Evolutionary conservation across 2,113 vertebrate genomes (phyloP).

Genomic region (Trematomus loennbergii): DNA sequence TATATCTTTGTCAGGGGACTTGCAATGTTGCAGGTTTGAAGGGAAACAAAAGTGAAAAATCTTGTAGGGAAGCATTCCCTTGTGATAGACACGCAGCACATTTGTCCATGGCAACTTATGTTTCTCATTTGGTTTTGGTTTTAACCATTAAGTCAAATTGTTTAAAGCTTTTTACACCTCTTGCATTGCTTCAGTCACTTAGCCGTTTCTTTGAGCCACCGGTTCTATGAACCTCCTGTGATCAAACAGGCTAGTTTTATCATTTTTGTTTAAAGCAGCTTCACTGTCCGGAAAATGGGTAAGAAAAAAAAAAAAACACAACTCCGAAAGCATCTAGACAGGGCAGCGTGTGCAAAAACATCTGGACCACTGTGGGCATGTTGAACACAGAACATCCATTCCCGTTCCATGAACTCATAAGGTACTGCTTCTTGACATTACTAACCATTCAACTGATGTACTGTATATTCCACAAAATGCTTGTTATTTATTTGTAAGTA

Average conservation of each 20-base stretch:
- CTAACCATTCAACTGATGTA: conserved; percentile 77
- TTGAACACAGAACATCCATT: conserved; percentile 67
- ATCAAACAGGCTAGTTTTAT: conserved; percentile 49
- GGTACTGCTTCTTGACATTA: conserved; percentile 75
- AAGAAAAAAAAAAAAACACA: background rate
- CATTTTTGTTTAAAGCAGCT: conserved; percentile 60
- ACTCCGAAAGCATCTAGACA: conserved; percentile 42
- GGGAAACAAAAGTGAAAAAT: conserved; percentile 51
- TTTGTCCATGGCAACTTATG: conserved; percentile 45
- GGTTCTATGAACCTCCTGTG: conserved; percentile 63
- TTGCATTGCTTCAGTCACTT: conserved; percentile 23
- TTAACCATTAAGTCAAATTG: conserved; percentile 14
- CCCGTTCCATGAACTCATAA: conserved; percentile 55
- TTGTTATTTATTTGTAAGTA: conserved; percentile 83
- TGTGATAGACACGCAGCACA: conserved; percentile 42
- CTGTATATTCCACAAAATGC: conserved; percentile 83
- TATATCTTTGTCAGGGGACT: conserved; percentile 37
- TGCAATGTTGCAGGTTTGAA: conserved; percentile 46
- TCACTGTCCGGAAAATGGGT: conserved; percentile 57
- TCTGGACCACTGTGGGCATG: conserved; percentile 74
- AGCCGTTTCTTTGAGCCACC: conserved; percentile 39
- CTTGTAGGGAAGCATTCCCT: conserved; percentile 38
- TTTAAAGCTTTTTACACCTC: conserved; percentile 23
- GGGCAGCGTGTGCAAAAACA: conserved; percentile 64
- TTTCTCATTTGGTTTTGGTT: background rate